Evolutionary conservation across 1,140 invertebrate species (phyloP).

Genomic region (Drosophila orena): DNA sequence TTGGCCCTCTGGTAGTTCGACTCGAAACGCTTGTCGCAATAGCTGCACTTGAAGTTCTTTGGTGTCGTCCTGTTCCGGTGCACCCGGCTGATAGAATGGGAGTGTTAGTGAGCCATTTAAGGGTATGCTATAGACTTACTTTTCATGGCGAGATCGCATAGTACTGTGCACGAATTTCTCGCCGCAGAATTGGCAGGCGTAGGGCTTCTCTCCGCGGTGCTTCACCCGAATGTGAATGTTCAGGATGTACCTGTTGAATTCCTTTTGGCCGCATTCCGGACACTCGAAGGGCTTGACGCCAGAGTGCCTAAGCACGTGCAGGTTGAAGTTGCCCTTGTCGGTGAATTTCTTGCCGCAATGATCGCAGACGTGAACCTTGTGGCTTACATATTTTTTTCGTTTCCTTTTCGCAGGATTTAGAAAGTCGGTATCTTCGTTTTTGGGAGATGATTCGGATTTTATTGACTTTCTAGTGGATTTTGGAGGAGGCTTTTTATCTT

Average conservation of each 20-base stretch:
- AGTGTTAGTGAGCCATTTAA: neutral
- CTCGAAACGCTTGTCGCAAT: constrained; percentile 10
- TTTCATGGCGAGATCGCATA: constrained; percentile 25
- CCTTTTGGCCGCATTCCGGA: constrained; percentile 23
- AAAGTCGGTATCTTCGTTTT: neutral
- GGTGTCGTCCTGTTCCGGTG: neutral
- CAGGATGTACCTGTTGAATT: constrained; percentile 21
- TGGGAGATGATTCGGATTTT: too few species aligned
- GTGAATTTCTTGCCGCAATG: constrained; percentile 38
- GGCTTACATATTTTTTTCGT: neutral
- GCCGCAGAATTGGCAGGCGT: constrained; percentile 33
- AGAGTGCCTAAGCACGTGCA: constrained; percentile 29
- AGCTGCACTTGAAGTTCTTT: neutral
- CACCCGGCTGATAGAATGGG: neutral
- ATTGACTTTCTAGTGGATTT: too few species aligned
- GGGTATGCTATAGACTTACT: neutral
- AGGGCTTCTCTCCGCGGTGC: constrained; percentile 31
- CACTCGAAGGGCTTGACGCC: constrained; percentile 20
- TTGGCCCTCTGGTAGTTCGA: constrained; percentile 1
- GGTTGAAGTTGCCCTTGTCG: constrained; percentile 27
- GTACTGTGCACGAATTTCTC: constrained; percentile 18
- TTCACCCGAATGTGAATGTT: constrained; percentile 41
- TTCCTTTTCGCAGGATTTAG: neutral
- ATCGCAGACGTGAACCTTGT: constrained; percentile 17
- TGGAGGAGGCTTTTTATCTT: too few species aligned